Evolutionary conservation across 1,140 invertebrate species (phyloP), one percentile per base, ranked within the genome.

Genomic region (Drosophila mauritiana): DNA sequence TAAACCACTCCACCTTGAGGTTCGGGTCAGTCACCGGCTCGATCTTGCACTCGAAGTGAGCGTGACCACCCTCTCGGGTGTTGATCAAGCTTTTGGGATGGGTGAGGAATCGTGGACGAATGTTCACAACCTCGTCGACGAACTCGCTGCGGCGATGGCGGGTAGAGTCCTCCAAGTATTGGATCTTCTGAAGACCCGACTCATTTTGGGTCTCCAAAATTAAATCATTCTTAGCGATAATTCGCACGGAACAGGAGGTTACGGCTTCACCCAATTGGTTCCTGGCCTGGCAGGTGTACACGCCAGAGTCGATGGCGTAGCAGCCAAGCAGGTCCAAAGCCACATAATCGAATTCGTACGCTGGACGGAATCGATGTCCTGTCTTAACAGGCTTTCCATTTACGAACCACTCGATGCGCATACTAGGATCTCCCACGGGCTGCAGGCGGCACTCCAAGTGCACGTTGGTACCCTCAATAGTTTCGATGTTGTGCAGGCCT

Each of bases 281-380:
- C 57, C 96, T 95, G 2, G 98, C 98, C 92, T 97, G 96, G 83
- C 97, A 98, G 6, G 97, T 98, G 91, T 98, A 99, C 0, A 99
- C 96, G 15, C 99, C 99, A 22, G 97, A 98, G 93, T 99, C 99
- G 90, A 98, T 97, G 37, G 98, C 97, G 91, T 99, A 99, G 5
- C 98, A 98, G 78, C 97, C 98, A 2, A 99, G 93, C 34, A 99
- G 95, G 92, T 99, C 98, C 27, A 99, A 93, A 37, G 98, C 97
- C 7, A 99, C 98, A 91, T 99, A 99, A 91, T 99, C 98, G 92
- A 99, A 99, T 93, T 99, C 98, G 92, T 99, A 97, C 3, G 97
- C 97, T 48, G 98, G 98, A 92, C 97, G 95, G 94, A 99, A 99
- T 65, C 98, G 95, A 92, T 99, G 98, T 13, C 98, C 98, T 39